These are phyloP conservation scores for Micrasema longulum DNA, from an alignment of 1,140 invertebrate genomes.

Conservation along the genomic window DNA sequence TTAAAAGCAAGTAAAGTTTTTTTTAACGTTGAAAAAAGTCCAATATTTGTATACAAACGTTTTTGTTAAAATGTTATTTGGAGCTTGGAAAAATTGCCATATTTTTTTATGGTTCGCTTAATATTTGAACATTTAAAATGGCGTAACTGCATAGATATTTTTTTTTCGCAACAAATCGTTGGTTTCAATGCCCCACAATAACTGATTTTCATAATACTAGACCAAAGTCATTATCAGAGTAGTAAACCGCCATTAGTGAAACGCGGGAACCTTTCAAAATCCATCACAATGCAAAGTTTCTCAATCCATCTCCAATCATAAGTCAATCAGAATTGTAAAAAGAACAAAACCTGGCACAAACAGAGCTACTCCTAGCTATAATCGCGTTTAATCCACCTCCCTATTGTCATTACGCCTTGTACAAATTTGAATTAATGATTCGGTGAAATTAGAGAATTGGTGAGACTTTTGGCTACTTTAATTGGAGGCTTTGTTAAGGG, in stretches of 20 bases:
- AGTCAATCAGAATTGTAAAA: conserved; percentile 37
- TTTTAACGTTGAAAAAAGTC: no score
- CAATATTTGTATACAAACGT: no score
- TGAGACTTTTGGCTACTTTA: conserved; percentile 39
- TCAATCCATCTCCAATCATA: conserved; percentile 31
- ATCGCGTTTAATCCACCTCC: conserved; percentile 21
- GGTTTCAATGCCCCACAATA: no score
- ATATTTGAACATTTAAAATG: no score
- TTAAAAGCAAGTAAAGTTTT: no score
- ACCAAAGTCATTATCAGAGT: not conserved
- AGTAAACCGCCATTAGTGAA: conserved; percentile 18
- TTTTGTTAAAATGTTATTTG: no score
- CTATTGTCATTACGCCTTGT: conserved; percentile 39
- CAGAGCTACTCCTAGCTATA: not conserved
- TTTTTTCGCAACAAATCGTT: no score
- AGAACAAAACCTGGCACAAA: conserved; percentile 26
- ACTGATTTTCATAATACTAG: no score
- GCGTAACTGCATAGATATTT: no score
- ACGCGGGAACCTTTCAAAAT: conserved; percentile 17
- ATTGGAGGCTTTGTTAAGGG: conserved; percentile 48
- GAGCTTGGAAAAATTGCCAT: no score
- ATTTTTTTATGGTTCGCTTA: no score
- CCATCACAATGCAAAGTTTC: conserved; percentile 30
- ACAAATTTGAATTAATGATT: conserved; percentile 41
- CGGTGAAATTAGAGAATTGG: not conserved